phyloP scores from a whole-genome alignment of 2,797 vertebrate genomes.

The Sebastes kiyomatsui region DNA sequence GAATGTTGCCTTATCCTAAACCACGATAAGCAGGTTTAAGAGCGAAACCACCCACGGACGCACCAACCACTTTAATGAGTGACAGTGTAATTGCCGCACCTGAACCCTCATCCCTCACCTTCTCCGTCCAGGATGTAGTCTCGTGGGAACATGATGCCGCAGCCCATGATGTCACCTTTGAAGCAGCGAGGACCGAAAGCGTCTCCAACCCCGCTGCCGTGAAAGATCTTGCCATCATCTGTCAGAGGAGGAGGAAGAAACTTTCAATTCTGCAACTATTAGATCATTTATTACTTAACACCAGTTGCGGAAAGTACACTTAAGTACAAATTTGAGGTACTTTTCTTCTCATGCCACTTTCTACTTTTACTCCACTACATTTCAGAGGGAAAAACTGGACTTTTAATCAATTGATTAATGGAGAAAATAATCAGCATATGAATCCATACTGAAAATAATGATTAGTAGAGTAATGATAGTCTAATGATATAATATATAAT shows the following conservation, averaged over 20 bases:
- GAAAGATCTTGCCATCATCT: constrained; percentile 92
- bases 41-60: constrained; percentile 39
- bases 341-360: background rate
- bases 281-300: background rate
- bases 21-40: constrained; percentile 39
- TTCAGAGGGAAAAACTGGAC: background rate
- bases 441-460: background rate
- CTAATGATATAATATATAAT: background rate
- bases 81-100: background rate
- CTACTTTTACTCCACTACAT: background rate
- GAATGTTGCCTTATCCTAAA: constrained; percentile 29
- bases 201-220: constrained; percentile 90
- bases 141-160: constrained; percentile 92
- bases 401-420: background rate
- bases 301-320: background rate
- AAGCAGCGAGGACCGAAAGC: constrained; percentile 89
- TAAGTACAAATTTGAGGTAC: background rate
- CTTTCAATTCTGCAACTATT: background rate
- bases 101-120: constrained; percentile 71
- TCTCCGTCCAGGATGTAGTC: constrained; percentile 90
- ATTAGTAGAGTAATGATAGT: background rate
- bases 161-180: constrained; percentile 92
- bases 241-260: background rate
- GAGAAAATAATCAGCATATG: background rate
- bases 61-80: background rate